Conservation (phyloP, 2,113 vertebrate genomes). For the Tachysurus fulvidraco region DNA sequence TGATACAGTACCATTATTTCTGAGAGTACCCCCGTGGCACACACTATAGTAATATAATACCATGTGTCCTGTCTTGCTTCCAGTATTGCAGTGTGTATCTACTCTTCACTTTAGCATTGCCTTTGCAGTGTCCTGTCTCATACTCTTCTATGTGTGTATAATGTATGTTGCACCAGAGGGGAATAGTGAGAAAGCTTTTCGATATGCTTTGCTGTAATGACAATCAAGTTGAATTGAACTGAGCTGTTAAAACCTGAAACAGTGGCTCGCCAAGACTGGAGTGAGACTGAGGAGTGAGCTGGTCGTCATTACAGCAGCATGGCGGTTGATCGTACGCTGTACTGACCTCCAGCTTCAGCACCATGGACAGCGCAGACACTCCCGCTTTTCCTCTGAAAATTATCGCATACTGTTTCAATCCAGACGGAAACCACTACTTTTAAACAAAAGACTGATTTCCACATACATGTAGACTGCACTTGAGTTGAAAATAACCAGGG, state of each 20-base stretch:
- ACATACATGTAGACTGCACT: neutral
- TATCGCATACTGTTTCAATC: neutral
- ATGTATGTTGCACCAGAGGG: neutral
- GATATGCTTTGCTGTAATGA: neutral
- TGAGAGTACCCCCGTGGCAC: neutral
- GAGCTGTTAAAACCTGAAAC: neutral
- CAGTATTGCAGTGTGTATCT: neutral
- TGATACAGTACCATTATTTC: neutral
- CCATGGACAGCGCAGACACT: conserved; percentile 32
- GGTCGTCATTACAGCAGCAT: neutral
- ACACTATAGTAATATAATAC: neutral
- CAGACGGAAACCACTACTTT: neutral
- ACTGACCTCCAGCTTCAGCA: conserved; percentile 36
- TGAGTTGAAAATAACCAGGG: neutral
- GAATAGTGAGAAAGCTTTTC: neutral
- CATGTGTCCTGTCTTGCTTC: neutral
- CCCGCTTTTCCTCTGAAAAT: neutral
- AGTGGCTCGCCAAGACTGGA: neutral
- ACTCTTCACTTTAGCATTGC: neutral
- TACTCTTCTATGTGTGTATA: neutral
- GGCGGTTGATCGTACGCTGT: neutral
- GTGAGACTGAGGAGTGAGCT: neutral
- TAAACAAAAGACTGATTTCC: neutral
- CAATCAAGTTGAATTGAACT: neutral
- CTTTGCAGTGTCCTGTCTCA: neutral